Evolutionary conservation across 2,797 vertebrate genomes (phyloP), one percentile per base, ranked within the genome.

Genomic region (Tenualosa ilisha): DNA sequence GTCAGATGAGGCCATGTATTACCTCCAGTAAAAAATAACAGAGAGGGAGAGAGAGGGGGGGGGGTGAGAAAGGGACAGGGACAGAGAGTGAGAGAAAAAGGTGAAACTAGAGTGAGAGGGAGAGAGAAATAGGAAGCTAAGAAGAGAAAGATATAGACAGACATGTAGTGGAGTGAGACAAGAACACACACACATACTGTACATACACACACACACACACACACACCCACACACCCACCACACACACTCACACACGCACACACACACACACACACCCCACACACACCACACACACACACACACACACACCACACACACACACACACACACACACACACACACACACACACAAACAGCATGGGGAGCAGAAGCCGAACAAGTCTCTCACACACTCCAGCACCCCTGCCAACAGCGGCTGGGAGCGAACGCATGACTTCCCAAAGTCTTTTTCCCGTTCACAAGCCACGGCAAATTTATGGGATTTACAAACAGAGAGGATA

Each of bases 391-490:
- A 75, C 31, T 43, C 68, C 72, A 84, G 68, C 37, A 43, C 31
- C 15, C 20, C 59, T 82, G 26, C 11, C 56, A 83, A 54, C 6
- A 61, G 65, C 46, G 81, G 59, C 2, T 53, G 15, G 82, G 85
- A 82, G 82, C 63, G 79, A 81, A 82, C n/a, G 65, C 88, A 75
- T 86, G 83, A 85, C 85, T 91, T 87, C 61, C 82, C 86, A 88
- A 88, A 88, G 84, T 87, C 86, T 86, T 90, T 89, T 87, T 89
- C 84, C 86, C 46, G 81, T 90, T 87, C 86, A 87, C 81, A 84
- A 88, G 85, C 72, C 88, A 86, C 31, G 81, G 53, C 53, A 87
- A 88, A 87, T 88, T 83, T 89, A 87, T 85, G 82, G 84, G 86
- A 86, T 88, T 86, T 87, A 91, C 85, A 91, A 88, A 89, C 85